Evolutionary conservation across 2,888 invertebrate species (phyloP), one percentile per base, ranked within the genome.

Genomic region (Drosophila paranaensis): DNA sequence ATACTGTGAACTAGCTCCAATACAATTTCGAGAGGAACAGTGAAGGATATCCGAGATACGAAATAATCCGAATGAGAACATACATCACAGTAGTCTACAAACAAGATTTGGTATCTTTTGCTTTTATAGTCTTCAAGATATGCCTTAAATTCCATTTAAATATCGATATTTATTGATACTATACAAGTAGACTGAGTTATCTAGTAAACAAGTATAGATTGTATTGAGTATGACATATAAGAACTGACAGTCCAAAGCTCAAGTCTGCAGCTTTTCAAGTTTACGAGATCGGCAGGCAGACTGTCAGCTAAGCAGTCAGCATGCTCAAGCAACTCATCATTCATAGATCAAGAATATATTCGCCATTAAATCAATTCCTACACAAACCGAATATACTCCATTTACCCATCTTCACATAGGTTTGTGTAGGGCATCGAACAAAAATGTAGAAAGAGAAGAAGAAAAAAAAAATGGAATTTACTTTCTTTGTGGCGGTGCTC

Each of bases 391-490:
- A 20, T 50, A 16, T 35, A 33, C 50, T 33, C 33, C 13, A 35
- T 16, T 35, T 35, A 35, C 50, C 13, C 33, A 50, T 11, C n/a
- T 50, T 11, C 8, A 50, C 3, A 3, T 6, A 3, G 20, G 20
- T 20, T 20, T 35, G 0, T 50, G 16, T 3, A 33, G 33, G 37
- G 37, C 14, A 6, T 27, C 27, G 13, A 27, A 30, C 6, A 20
- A 35, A 37, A 14, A 53, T 37, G 37, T 37, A 53, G 37, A 53
- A 53, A 37, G 37, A 35, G 27, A 39, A 53, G 37, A 53, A 53
- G 25, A 25, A 35, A 14, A 39, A 48, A 37, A 27, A 77, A 66
- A 74, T 69, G 82, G 89, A 83, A 87, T 87, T 89, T 69, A 83
- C 83, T 83, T 83, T 83, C 89, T 78, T 61, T 39, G 39, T 50